Evolutionary conservation across 2,113 vertebrate species (phyloP), one percentile per base, ranked within the genome.

Genomic region (Gulo gulo): DNA sequence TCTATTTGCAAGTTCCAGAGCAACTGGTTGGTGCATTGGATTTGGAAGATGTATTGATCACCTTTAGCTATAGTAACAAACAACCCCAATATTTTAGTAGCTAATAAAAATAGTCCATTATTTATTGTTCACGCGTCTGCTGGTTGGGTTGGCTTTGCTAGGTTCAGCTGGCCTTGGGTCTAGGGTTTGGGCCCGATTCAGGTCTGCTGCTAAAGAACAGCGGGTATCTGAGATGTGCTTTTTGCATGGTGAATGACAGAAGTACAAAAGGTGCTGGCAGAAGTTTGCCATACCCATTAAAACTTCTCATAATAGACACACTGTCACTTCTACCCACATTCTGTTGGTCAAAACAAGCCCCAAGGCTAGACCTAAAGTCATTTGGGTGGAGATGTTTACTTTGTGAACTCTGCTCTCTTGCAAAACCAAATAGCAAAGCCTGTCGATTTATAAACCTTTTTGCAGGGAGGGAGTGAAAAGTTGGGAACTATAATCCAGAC

Each of bases 1-100:
- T 95, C 59, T 95, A 45, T 85, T 92, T 95, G 2, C 81, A 95
- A 82, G 29, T 73, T 95, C 87, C 15, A 50, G 52, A 95, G 79
- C 59, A 88, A 90, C 31, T n/a, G 88, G 18, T 86, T 83, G 61
- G 52, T 71, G n/a, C 45, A 61, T 57, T 85, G 73, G 39, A 88
- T 86, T 89, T 73, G 73, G 73, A 95, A 89, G 73, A 73, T 39
- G 20, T 42, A 79, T 84, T 69, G 86, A 57, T 81, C 65, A 89
- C 20, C 47, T 94, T 97, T 89, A 91, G 67, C 78, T 89, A n/a
- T 5, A 82, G 21, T 89, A 91, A 88, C 36, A 73, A 96, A 82
- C 55, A 86, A 39, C 36, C 74, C 18, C 2, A 0, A 4, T 89
- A 83, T 82, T 96, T 94, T 78, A 90, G 83, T 36, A 89, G 20